These are phyloP conservation scores for Bos taurus DNA, from an alignment of 2,113 vertebrate species.

Conservation along the genomic window ARS-UCD2.0 NC_037357.1:47392501-47393000, in stretches of 20 bases:
- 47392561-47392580: neutral
- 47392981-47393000: too few species aligned
- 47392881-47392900: too few species aligned
- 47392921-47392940: too few species aligned
- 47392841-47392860: too few species aligned
- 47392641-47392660: neutral
- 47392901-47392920: too few species aligned
- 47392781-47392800: neutral
- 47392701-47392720: neutral
- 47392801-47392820: neutral
- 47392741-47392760: neutral
- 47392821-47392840: neutral
- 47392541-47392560: neutral
- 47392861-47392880: too few species aligned
- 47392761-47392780: neutral
- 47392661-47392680: neutral
- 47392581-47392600: neutral
- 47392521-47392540: rapidly evolving
- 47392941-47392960: too few species aligned
- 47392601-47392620: neutral
- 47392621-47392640: neutral
- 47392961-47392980: too few species aligned
- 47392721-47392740: neutral
- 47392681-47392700: neutral
- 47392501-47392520: neutral